A percentile compares a stretch with the other conserved stretches of the same genome.
Conservation (phyloP, 2,888 invertebrate species). For the Apamea sordens region DNA sequence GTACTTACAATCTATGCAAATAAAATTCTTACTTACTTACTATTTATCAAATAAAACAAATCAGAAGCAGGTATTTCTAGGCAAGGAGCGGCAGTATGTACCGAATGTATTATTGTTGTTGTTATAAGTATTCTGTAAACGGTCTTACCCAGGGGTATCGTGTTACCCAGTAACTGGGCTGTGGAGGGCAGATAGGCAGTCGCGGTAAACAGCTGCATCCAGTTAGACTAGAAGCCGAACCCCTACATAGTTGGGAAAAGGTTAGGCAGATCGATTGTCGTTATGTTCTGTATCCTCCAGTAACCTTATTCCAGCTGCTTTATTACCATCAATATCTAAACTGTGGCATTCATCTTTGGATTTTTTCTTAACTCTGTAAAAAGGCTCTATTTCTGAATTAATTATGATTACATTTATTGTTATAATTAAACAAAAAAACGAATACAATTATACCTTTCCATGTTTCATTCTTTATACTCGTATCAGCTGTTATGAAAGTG, state of each 20-base stretch:
- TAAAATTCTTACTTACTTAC: no score
- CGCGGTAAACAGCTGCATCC: neutral
- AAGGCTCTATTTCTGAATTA: neutral
- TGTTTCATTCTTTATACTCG: neutral
- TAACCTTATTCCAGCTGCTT: neutral
- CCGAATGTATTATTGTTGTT: neutral
- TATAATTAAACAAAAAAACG: neutral
- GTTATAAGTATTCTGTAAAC: neutral
- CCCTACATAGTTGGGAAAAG: neutral
- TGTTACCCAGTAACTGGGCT: neutral
- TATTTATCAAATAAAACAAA: no score
- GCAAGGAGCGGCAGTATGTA: no score
- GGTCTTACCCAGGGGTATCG: neutral
- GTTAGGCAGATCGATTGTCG: neutral
- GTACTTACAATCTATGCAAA: no score
- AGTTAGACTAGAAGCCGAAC: neutral
- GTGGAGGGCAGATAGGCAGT: neutral
- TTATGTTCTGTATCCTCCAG: neutral
- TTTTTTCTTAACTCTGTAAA: neutral
- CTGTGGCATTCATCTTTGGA: neutral
- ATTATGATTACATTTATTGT: neutral
- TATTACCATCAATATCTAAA: neutral
- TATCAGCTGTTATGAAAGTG: neutral
- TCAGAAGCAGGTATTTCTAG: no score
- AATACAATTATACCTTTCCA: neutral